Base-by-base conservation (phyloP, 2,888 invertebrate genomes). In the Ditula angustiorana region DNA sequence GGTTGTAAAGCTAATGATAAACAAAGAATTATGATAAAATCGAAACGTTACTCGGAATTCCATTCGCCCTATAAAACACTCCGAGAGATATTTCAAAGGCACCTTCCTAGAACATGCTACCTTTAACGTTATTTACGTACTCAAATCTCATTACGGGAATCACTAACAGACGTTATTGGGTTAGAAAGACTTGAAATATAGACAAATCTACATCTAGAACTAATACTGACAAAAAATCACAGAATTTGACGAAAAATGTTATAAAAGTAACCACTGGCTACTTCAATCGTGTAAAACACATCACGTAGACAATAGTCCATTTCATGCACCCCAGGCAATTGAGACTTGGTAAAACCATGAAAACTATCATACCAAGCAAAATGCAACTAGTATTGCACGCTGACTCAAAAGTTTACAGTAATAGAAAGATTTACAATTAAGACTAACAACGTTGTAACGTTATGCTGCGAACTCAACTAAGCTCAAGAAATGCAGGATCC, bases 141-240 rank as follows among this genome's bases (percentile, higher is more conserved):
- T 46, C 52, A 58, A 64, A 64, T 58, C 52, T 58, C 50, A 58
- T 64, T 64, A 53, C 50, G 63, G 28, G 21, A 58, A 44, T 58
- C 46, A 21, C 52, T 52, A 64, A 58, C 52, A 59, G 46, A 58
- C 44, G 46, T 64, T 58, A 63, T 63, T 63, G n/a, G 33, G 44
- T 44, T 58, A 30, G 19, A 56, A 24, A 57, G 50, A 58, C 52
- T 63, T 63, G 57, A 52, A 24, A 50, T 50, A 23, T 30, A 37
- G 49, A 21, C 23, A 41, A n/a, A 41, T 41, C 10, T 26, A 2
- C 16, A 26, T 41, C 35, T 10, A 26, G 30, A 16, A 16, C 41
- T 57, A 19, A 33, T 44, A 33, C 7, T 41, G 28, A 41, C n/a
- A 23, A 49, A 55, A 30, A 19, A 19, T 8, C 10, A 16, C 2